A percentile compares a stretch with the other conserved stretches of the same genome.
phyloP scores from a whole-genome alignment of 2,797 vertebrate genomes.

The Coccyzus lansbergi region DNA sequence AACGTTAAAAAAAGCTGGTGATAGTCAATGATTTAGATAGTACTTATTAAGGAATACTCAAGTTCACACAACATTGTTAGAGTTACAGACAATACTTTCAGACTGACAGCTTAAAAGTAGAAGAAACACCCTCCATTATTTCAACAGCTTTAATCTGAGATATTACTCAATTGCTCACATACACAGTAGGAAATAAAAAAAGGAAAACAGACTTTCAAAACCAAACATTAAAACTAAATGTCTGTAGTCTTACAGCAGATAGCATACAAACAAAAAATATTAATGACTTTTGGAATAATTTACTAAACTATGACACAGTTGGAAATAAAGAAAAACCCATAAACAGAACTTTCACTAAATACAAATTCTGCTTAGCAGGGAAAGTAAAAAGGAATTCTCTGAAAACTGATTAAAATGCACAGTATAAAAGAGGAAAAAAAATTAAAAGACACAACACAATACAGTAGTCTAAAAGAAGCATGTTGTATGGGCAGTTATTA shows the following conservation, averaged over 20 bases:
- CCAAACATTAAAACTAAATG: conserved; percentile 74
- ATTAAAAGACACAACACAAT: conserved; percentile 64
- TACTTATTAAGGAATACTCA: conserved; percentile 18
- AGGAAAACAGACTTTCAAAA: conserved; percentile 59
- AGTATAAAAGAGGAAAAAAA: conserved; percentile 74
- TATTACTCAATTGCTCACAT: conserved; percentile 60
- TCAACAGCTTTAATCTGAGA: conserved; percentile 62
- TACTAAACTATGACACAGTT: conserved; percentile 68
- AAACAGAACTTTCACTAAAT: conserved; percentile 71
- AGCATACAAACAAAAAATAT: conserved; percentile 58
- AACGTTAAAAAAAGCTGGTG: neutral
- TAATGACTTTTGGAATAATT: conserved; percentile 71
- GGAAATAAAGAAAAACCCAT: conserved; percentile 60
- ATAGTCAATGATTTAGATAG: neutral
- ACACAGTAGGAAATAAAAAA: conserved; percentile 68
- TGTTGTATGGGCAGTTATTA: conserved; percentile 62
- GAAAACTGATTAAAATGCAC: conserved; percentile 74
- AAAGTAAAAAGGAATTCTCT: conserved; percentile 52
- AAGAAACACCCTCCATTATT: conserved; percentile 7
- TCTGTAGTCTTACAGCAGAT: conserved; percentile 54
- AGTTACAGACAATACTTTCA: neutral
- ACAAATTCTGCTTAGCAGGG: conserved; percentile 50
- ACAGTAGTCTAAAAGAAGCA: conserved; percentile 65
- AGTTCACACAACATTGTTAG: conserved; percentile 27
- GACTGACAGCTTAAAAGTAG: conserved; percentile 10